A percentile compares a stretch with the other conserved stretches of the same genome.
Evolutionary conservation across 2,888 invertebrate genomes (phyloP).

Genomic region (Apamea monoglypha): DNA sequence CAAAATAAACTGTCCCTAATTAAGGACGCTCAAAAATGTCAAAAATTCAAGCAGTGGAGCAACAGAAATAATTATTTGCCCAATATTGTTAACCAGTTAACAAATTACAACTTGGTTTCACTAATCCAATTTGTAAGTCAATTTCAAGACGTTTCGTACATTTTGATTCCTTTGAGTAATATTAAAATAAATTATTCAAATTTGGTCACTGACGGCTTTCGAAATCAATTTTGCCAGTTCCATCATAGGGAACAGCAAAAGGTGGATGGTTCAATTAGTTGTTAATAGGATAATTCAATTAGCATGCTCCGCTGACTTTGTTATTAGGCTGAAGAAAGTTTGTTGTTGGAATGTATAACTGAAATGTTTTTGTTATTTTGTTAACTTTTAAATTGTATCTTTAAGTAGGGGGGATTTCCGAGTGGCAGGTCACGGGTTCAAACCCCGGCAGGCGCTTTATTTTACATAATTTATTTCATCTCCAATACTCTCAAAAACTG

Average conservation of each 20-base stretch:
- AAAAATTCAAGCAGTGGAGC: neutral
- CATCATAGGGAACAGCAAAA: conserved; percentile 27
- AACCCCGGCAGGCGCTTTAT: too few relatives aligned
- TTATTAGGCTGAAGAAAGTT: neutral
- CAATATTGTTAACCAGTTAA: conserved; percentile 24
- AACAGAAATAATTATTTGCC: conserved; percentile 20
- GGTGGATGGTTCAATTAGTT: conserved; percentile 39
- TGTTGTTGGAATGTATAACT: neutral
- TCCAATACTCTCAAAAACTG: too few relatives aligned
- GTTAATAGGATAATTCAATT: conserved; percentile 25
- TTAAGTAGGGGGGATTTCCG: too few relatives aligned
- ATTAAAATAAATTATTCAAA: conserved; percentile 55
- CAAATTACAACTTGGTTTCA: conserved; percentile 46
- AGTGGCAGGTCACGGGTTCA: too few relatives aligned
- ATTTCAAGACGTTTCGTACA: conserved; percentile 48
- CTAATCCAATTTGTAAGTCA: conserved; percentile 42
- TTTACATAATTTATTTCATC: too few relatives aligned
- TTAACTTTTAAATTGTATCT: neutral
- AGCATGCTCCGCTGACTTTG: conserved; percentile 15
- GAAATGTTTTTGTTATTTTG: conserved; percentile 6
- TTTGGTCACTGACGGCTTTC: conserved; percentile 49
- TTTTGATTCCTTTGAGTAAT: conserved; percentile 57
- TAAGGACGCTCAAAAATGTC: neutral
- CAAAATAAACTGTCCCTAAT: conserved; percentile 9
- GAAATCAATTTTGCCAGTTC: conserved; percentile 38